Percentiles rank a stretch among this genome's conserved stretches.
Evolutionary conservation across 2,797 vertebrate genomes (phyloP).

Genomic region (Phalanger gymnotis): DNA sequence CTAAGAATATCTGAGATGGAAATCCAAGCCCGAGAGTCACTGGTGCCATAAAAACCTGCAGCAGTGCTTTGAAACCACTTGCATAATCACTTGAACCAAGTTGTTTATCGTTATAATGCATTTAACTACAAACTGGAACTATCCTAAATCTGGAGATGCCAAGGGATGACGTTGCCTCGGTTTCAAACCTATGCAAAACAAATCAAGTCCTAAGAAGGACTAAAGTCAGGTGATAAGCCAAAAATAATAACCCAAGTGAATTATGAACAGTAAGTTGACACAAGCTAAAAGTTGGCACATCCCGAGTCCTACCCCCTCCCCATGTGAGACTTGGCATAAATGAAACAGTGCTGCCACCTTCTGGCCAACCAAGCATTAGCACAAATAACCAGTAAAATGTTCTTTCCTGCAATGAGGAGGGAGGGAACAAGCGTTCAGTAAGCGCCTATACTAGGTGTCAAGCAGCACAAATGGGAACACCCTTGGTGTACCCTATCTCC

Average conservation of each 20-base stretch:
- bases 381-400: conserved; percentile 25
- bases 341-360: conserved; percentile 70
- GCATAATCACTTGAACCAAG: conserved; percentile 5
- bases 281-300: neutral
- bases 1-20: conserved; percentile 19
- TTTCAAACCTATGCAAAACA: neutral
- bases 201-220: conserved; percentile 4
- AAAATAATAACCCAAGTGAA: conserved; percentile 10
- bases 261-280: neutral
- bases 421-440: conserved; percentile 16
- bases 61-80: conserved; percentile 10
- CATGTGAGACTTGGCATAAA: conserved; percentile 14
- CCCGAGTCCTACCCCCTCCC: too few relatives aligned
- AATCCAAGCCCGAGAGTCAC: conserved; percentile 33
- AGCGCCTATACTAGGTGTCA: neutral
- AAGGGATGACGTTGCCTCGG: neutral
- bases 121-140: conserved; percentile 28
- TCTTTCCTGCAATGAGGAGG: neutral
- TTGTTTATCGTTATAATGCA: neutral
- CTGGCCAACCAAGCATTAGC: conserved; percentile 57
- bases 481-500: too few relatives aligned
- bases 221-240: conserved; percentile 24
- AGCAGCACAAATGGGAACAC: neutral
- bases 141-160: conserved; percentile 36
- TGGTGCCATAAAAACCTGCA: conserved; percentile 11